Evolutionary conservation across 2,113 vertebrate genomes (phyloP).

Genomic region (Amphilophus citrinellus): DNA sequence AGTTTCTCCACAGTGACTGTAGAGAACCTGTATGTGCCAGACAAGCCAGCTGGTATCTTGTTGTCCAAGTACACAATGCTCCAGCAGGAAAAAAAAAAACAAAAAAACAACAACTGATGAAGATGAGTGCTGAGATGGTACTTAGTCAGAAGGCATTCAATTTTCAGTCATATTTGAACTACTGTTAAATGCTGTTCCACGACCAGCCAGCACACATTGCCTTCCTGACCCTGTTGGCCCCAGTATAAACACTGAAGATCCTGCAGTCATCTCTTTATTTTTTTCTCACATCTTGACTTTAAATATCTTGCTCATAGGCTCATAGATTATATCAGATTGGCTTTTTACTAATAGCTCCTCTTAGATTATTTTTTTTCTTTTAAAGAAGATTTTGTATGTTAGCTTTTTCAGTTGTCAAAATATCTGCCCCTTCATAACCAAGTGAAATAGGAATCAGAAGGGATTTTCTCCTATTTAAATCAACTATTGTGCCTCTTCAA

Average conservation of each 20-base stretch:
- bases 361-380: not conserved
- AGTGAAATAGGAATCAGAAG: constrained; percentile 1
- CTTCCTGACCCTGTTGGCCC: not conserved
- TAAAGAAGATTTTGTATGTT: not conserved
- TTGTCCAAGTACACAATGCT: constrained; percentile 65
- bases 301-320: constrained; percentile 12
- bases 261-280: constrained; percentile 13
- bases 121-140: constrained; percentile 15
- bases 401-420: constrained; percentile 7
- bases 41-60: constrained; percentile 67
- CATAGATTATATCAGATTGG: constrained; percentile 19
- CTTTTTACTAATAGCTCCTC: constrained; percentile 17
- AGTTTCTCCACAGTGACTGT: constrained; percentile 63
- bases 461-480: not conserved
- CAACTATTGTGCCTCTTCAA: not conserved
- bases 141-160: constrained; percentile 24
- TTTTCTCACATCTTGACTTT: not conserved
- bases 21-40: constrained; percentile 65
- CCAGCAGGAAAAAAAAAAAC: constrained; percentile 14
- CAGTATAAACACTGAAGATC: not conserved
- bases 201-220: not conserved
- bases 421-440: constrained; percentile 1
- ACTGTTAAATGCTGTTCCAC: constrained; percentile 8
- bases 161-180: constrained; percentile 22
- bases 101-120: constrained; percentile 16